Evolutionary conservation across 2,797 vertebrate species (phyloP), one percentile per base, ranked within the genome.

Genomic region (Peromyscus aztecus): DNA sequence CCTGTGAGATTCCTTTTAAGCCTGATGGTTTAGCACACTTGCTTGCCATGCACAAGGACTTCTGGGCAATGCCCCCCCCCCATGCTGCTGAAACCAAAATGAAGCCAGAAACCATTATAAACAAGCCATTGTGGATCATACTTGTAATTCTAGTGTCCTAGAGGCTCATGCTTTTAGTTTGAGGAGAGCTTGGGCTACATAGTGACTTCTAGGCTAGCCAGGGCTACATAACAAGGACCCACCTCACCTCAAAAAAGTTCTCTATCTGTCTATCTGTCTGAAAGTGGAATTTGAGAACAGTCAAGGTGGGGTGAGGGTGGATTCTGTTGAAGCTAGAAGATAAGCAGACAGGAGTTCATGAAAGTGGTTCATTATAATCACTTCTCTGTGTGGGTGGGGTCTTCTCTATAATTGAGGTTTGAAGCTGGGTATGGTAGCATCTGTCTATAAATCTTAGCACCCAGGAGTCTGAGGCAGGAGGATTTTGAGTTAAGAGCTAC

Each of bases 401-500:
- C 43, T 31, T 49, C 43, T 52, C 63, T 67, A 43, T 69, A 85
- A 69, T 24, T 67, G n/a, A 24, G 43, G 7, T 34, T 85, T 85
- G 9, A 67, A 85, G 31, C 63, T 69, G 43, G 31, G 63, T n/a
- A 6, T 69, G 43, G 40, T 52, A 52, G 63, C 3, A 2, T 16
- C 49, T 16, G 31, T 11, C 19, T 67, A 46, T 85, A 49, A 61
- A 49, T 52, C 31, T 49, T 52, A 85, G 19, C 43, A 24, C 31
- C 11, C 19, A 52, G 43, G 31, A 67, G 21, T 85, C 63, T 49
- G 83, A 85, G 43, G 43, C 63, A 69, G 83, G 43, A 67, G 43
- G 83, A 49, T 85, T 67, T 67, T 49, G 83, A 85, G 43, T 85
- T 85, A 67, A 49, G 43, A 85, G 43, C 83, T 49, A 67, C 13